Evolutionary conservation across 2,113 vertebrate species (phyloP).

Genomic region (Istiophorus platypterus): DNA sequence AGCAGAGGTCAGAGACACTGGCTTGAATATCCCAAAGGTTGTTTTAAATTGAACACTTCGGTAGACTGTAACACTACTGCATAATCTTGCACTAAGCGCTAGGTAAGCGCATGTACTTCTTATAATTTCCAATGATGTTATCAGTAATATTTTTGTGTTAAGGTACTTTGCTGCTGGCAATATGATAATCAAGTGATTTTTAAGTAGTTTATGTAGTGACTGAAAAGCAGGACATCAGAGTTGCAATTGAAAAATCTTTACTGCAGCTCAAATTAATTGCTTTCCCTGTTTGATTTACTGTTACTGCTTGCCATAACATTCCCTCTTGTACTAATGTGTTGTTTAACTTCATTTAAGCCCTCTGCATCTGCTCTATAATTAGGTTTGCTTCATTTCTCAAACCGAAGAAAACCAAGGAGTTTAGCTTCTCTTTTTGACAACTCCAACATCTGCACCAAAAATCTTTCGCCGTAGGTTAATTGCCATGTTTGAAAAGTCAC

Average conservation of each 20-base stretch:
- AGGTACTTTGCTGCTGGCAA: slow-evolving; percentile 26
- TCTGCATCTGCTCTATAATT: slow-evolving; percentile 42
- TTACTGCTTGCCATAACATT: slow-evolving; percentile 15
- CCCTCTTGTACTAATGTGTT: slow-evolving; percentile 26
- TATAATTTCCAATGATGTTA: slow-evolving; percentile 11
- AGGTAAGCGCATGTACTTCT: slow-evolving; percentile 1
- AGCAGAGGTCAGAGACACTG: slow-evolving; percentile 1
- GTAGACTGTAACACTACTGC: slow-evolving; percentile 7
- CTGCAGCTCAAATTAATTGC: slow-evolving; percentile 42
- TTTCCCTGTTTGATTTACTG: slow-evolving; percentile 41
- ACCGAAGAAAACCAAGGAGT: slow-evolving; percentile 37
- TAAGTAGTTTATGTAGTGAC: slow-evolving; percentile 4
- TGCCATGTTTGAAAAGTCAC: slow-evolving; percentile 66
- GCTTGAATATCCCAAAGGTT: slow-evolving; percentile 5
- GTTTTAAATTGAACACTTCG: slow-evolving; percentile 36
- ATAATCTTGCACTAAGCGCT: slow-evolving; percentile 1
- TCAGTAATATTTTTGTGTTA: slow-evolving; percentile 3
- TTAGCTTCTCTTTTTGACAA: slow-evolving; percentile 43
- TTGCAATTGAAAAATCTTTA: slow-evolving; percentile 17
- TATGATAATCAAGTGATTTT: slow-evolving; percentile 39
- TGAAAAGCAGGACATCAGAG: slow-evolving; percentile 14
- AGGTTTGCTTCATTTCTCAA: slow-evolving; percentile 28
- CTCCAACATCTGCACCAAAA: slow-evolving; percentile 51
- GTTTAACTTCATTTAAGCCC: slow-evolving; percentile 39
- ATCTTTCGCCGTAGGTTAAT: slow-evolving; percentile 73